Evolutionary conservation across 1,140 invertebrate genomes (phyloP).

Genomic region (Drosophila takahashii): DNA sequence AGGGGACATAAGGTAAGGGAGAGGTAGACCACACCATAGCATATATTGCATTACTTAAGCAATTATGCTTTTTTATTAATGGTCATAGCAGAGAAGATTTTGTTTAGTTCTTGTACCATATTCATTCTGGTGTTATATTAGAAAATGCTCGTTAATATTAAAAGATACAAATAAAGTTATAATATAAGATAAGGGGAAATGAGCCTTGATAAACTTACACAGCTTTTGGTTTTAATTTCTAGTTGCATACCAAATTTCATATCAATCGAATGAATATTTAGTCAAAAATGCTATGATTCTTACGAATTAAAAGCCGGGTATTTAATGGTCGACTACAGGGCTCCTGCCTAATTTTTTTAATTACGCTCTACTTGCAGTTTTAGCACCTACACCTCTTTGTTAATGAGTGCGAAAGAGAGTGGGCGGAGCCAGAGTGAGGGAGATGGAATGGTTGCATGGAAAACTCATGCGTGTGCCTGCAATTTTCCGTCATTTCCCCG

Average conservation of each 20-base stretch:
- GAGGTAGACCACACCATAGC: slow-evolving; percentile 17
- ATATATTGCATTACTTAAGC: slow-evolving; percentile 28
- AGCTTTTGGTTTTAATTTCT: too few relatives aligned
- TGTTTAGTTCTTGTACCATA: too few relatives aligned
- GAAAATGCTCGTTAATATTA: too few relatives aligned
- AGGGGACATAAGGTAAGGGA: too few relatives aligned
- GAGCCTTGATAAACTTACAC: too few relatives aligned
- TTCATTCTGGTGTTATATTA: too few relatives aligned
- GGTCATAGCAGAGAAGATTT: too few relatives aligned
- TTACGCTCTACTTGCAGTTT: slow-evolving; percentile 26
- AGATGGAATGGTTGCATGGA: neutral
- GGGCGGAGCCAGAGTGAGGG: neutral
- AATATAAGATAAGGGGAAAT: too few relatives aligned
- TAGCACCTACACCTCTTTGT: slow-evolving; percentile 24
- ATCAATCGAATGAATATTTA: neutral
- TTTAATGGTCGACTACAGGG: neutral
- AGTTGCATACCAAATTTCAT: neutral
- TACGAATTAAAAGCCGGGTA: neutral
- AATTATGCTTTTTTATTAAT: slow-evolving; percentile 15
- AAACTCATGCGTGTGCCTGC: slow-evolving; percentile 22
- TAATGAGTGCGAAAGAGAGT: neutral
- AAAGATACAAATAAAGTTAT: too few relatives aligned
- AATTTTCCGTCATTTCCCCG: slow-evolving; percentile 23
- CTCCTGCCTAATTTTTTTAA: slow-evolving; percentile 12
- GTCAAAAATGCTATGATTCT: neutral